Conservation (phyloP, 2,888 invertebrate genomes). For the Andrena bicolor region DNA sequence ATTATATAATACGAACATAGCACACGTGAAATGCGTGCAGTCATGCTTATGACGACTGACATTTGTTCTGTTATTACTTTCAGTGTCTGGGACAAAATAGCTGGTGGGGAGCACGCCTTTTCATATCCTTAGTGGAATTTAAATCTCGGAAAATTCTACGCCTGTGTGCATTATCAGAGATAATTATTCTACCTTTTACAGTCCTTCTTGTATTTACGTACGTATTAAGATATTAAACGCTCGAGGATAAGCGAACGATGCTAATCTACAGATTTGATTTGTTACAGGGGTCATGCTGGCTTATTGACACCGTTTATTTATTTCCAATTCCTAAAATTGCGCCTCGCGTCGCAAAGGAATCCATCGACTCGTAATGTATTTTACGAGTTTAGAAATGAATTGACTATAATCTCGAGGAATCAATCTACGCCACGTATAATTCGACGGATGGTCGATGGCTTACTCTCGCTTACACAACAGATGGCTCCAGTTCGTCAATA, state of each 20-base stretch:
- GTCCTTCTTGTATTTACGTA: slow-evolving; percentile 94
- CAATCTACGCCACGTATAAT: slow-evolving; percentile 90
- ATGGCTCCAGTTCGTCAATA: slow-evolving; percentile 88
- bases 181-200: slow-evolving; percentile 94
- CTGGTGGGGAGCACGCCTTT: slow-evolving; percentile 94
- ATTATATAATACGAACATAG: slow-evolving; percentile 26
- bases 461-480: slow-evolving; percentile 90
- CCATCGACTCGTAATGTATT: slow-evolving; percentile 98
- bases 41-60: slow-evolving; percentile 31
- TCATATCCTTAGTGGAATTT: slow-evolving; percentile 95
- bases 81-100: slow-evolving; percentile 97
- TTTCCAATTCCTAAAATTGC: slow-evolving; percentile 97
- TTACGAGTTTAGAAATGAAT: slow-evolving; percentile 91
- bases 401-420: slow-evolving; percentile 89
- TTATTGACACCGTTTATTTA: slow-evolving; percentile 97
- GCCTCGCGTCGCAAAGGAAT: slow-evolving; percentile 97
- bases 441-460: slow-evolving; percentile 87
- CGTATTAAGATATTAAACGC: slow-evolving; percentile 85
- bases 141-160: slow-evolving; percentile 96
- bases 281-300: slow-evolving; percentile 94
- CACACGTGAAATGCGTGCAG: not conserved
- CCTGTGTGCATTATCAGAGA: slow-evolving; percentile 96
- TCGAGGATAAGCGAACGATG: not conserved
- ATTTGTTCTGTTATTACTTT: slow-evolving; percentile 57
- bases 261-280: not conserved